Evolutionary conservation across 37 sponge, comb jelly and placozoan genomes (phyloP).

Genomic region (Dysidea cf. avara): DNA sequence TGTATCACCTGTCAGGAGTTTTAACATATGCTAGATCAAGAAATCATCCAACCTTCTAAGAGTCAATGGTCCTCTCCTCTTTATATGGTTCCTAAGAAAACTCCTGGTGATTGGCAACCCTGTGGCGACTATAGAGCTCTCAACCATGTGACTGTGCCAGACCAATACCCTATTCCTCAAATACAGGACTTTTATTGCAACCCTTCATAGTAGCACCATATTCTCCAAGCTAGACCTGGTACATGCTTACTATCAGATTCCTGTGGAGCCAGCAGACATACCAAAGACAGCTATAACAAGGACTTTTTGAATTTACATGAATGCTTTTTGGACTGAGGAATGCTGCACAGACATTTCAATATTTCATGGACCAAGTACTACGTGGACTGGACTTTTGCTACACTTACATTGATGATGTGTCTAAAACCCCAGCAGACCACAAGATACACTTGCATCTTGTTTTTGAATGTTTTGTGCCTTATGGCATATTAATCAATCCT

Average conservation of each 20-base stretch:
- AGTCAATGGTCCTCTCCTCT: slow-evolving; percentile 67
- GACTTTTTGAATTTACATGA: slow-evolving; percentile 47
- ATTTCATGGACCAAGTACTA: slow-evolving; percentile 57
- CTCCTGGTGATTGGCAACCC: slow-evolving; percentile 59
- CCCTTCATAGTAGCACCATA: slow-evolving; percentile 37
- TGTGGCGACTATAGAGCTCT: slow-evolving; percentile 64
- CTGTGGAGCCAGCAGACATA: slow-evolving; percentile 47
- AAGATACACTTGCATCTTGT: slow-evolving; percentile 38
- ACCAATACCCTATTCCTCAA: slow-evolving; percentile 58
- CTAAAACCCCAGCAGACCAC: slow-evolving; percentile 35
- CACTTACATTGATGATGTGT: slow-evolving; percentile 51
- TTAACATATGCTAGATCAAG: slow-evolving; percentile 69
- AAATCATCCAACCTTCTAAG: slow-evolving; percentile 65
- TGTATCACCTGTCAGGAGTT: slow-evolving; percentile 52
- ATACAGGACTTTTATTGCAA: slow-evolving; percentile 50
- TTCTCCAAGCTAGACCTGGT: slow-evolving; percentile 54
- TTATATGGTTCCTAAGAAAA: slow-evolving; percentile 50
- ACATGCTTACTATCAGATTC: slow-evolving; percentile 53
- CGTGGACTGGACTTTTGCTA: slow-evolving; percentile 42
- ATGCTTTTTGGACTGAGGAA: slow-evolving; percentile 65
- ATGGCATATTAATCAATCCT: slow-evolving; percentile 50
- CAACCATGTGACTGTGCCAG: slow-evolving; percentile 44
- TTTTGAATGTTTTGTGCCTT: slow-evolving; percentile 18
- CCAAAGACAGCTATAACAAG: slow-evolving; percentile 58
- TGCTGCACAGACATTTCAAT: slow-evolving; percentile 62